Evolutionary conservation across 2,113 vertebrate species (phyloP).

Genomic region (Daubentonia madagascariensis): DNA sequence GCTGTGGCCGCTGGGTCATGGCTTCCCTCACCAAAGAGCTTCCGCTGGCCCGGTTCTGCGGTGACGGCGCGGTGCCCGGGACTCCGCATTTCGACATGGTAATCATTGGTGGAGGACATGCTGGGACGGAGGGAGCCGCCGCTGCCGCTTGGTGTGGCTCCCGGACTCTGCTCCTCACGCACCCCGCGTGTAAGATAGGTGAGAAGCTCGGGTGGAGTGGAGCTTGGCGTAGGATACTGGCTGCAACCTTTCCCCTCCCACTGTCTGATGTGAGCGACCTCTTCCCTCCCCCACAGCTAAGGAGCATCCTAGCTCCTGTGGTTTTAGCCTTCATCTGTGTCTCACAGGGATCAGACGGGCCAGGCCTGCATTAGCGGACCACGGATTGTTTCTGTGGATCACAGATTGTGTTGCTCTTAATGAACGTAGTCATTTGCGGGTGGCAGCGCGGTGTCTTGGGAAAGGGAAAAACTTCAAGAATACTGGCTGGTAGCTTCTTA

Average conservation of each 20-base stretch:
- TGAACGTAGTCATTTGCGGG: too few species aligned
- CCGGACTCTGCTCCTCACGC: slow-evolving; percentile 91
- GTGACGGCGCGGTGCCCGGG: background rate
- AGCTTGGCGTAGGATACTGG: background rate
- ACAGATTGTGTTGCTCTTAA: background rate
- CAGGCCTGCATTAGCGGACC: background rate
- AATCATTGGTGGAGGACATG: slow-evolving; percentile 94
- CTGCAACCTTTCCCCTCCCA: background rate
- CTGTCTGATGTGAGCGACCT: background rate
- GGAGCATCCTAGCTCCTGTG: background rate
- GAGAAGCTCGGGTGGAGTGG: background rate
- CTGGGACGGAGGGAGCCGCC: slow-evolving; percentile 91
- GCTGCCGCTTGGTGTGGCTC: slow-evolving; percentile 91
- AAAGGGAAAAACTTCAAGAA: background rate
- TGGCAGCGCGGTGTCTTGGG: background rate
- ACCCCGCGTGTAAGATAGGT: slow-evolving; percentile 92
- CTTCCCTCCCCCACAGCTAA: background rate
- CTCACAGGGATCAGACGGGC: too few species aligned
- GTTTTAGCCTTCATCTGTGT: background rate
- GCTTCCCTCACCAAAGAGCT: background rate
- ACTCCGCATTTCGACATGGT: slow-evolving; percentile 88
- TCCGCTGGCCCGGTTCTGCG: background rate
- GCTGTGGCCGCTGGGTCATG: background rate
- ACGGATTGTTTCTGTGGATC: background rate
- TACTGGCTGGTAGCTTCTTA: background rate